Base-by-base conservation (phyloP, 2,113 vertebrate genomes). In the Ailuropoda melanoleuca region DNA sequence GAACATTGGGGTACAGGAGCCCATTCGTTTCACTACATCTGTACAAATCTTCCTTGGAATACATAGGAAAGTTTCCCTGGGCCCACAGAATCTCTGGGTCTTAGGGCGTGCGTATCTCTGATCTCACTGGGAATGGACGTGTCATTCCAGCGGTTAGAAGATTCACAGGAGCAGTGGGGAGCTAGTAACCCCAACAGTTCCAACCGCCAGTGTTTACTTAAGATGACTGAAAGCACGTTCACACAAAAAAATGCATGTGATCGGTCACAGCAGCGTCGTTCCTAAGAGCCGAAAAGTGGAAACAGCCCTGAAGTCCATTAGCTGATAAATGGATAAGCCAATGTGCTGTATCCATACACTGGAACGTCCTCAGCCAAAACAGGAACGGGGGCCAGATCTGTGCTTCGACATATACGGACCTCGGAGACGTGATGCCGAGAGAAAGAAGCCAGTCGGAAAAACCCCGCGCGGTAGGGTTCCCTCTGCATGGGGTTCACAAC, bases 371-470 rank as follows among this genome's bases (percentile, higher is more conserved):
- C 70, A 26, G 26, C 26, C 43, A 4, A 29, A 23, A 31, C 6
- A 29, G 74, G 74, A 18, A 18, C 4, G 14, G 74, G 26, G 26
- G 14, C 2, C 43, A 8, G 70, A 26, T 26, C 39, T 4, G 39
- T 6, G 43, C 24, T 15, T 26, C 3, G 6, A 43, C 70, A 3
- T 8, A 14, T 39, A 3, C 3, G 72, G 24, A 14, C 8, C 72
- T 6, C 8, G 72, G 6, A 46, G 3, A 24, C 0, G 13, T 29
- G 24, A 29, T 15, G 39, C 39, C 0, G 6, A 43, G 70, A 0
- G 3, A 26, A 46, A 29, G 43, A 46, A 75, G 72, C 7, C 43
- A 2, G 23, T 17, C 8, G 12, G 72, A 48, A 46, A 29, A 26
- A 15, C 43, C 72, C 43, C 14, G 4, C 4, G 0, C 17, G 26